Evolutionary conservation across 2,797 vertebrate genomes (phyloP), one percentile per base, ranked within the genome.

Genomic region (Parotocinclus haroldoi): DNA sequence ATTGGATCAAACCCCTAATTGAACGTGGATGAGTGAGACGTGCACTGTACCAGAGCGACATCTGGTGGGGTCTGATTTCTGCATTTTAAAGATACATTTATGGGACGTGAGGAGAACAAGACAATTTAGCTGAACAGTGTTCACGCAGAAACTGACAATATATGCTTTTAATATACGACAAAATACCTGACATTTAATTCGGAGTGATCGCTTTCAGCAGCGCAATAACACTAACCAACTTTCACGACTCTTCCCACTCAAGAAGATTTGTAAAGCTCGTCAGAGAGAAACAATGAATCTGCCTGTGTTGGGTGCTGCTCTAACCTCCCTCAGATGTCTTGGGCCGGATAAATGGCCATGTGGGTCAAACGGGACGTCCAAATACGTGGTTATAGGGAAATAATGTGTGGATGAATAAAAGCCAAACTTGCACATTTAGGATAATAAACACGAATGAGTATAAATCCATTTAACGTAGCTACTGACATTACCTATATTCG

Each of bases 271-370:
- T 77, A 81, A 88, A 87, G 85, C 80, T 14, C 4, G 4, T 50
- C 48, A 50, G 75, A 76, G 76, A 64, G 75, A 89, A 73, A 91
- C 88, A 90, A 91, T 90, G 87, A 85, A 79, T 80, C 83, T 84
- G 87, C 88, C 87, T 92, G 89, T 83, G 76, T 85, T 69, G 81
- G 76, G 81, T 84, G 83, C 87, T 89, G 87, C 88, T 91, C 87
- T 81, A 84, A 81, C 82, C 64, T 77, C 61, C 80, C 61, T 87
- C 83, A 77, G 83, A 87, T 88, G 89, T 84, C 58, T 61, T 37
- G 82, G 82, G 72, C 85, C 82, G 69, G 81, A 88, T 84, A 73
- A 81, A 63, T 87, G 84, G 87, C 82, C 85, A 85, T 81, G 82
- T 82, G 85, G 75, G 68, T 60, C 75, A 66, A 83, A 73, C 69